Base-by-base conservation (phyloP, 1,140 invertebrate genomes). In the Pseudachorutes palmiensis region DNA sequence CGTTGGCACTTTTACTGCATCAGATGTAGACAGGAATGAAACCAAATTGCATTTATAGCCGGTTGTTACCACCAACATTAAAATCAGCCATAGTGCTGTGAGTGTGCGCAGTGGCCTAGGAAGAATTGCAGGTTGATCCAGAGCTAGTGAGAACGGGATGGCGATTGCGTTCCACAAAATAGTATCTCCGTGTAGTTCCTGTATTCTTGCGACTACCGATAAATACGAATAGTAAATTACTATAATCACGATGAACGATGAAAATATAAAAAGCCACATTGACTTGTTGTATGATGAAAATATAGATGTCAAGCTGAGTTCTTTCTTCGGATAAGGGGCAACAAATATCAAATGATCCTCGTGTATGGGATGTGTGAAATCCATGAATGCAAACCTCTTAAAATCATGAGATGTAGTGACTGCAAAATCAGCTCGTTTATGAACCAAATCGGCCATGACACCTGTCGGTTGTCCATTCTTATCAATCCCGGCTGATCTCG, bases 31-130 rank as follows among this genome's bases (percentile, higher is more conserved):
- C 1, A 67, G 31, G 58, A 58, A 67, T 0, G 69, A 66, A 0
- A 66, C 65, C 32, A 70, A 45, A 41, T 67, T 70, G 41, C 60
- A 59, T 33, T 36, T 64, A 33, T 70, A 70, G n/a, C 65, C 69
- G 12, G 61, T 70, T 64, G 49, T 51, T 29, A 67, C 64, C 2
- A 70, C 36, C 30, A 70, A 55, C 12, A 62, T 62, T 22, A 67
- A 67, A 51, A 62, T 32, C 1, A 70, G 14, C 65, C 61, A 67
- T 16, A 64, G 33, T 29, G 57, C 24, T 16, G 31, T 28, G 19
- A 67, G 55, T 12, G 65, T 14, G 22, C 48, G 22, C 1, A 33
- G 45, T 19, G 22, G 41, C 49, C n/a, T 1, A 0, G 49, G 41
- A 16, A 32, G 9, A 45, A 45, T 19, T 3, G 1, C 19, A 16